Evolutionary conservation across 2,113 vertebrate genomes (phyloP).

Genomic region (Sander lucioperca): DNA sequence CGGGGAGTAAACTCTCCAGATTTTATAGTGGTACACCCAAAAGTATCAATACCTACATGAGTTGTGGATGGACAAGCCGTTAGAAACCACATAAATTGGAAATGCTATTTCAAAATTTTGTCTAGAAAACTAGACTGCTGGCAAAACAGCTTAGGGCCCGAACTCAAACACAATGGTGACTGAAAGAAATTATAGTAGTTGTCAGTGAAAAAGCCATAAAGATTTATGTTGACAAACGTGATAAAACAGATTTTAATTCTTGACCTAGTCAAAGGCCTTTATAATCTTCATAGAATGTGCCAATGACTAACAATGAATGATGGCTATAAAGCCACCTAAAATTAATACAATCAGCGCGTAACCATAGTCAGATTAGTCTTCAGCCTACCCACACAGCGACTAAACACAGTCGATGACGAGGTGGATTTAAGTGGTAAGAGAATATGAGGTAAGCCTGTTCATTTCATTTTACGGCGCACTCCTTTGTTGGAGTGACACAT

Average conservation of each 20-base stretch:
- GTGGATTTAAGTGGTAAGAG: constrained; percentile 35
- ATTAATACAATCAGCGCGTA: constrained; percentile 14
- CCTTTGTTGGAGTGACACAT: constrained; percentile 13
- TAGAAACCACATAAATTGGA: neutral
- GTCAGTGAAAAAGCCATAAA: neutral
- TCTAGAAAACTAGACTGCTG: neutral
- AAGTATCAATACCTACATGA: neutral
- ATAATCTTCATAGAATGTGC: constrained; percentile 13
- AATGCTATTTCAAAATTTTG: neutral
- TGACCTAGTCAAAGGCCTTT: constrained; percentile 8
- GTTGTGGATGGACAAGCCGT: neutral
- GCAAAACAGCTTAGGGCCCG: neutral
- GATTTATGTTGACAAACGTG: neutral
- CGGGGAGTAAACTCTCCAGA: too few species aligned
- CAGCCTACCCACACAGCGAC: neutral
- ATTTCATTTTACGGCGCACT: neutral
- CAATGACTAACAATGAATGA: neutral
- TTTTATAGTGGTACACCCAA: neutral
- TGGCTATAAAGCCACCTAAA: neutral
- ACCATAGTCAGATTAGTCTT: constrained; percentile 19
- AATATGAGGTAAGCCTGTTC: neutral
- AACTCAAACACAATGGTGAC: neutral
- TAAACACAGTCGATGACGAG: constrained; percentile 11
- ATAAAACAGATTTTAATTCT: neutral
- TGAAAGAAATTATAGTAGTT: neutral